Percentiles rank a stretch among this genome's conserved stretches.
Evolutionary conservation across 2,888 invertebrate genomes (phyloP).

Genomic region (Frankliniella fusca): DNA sequence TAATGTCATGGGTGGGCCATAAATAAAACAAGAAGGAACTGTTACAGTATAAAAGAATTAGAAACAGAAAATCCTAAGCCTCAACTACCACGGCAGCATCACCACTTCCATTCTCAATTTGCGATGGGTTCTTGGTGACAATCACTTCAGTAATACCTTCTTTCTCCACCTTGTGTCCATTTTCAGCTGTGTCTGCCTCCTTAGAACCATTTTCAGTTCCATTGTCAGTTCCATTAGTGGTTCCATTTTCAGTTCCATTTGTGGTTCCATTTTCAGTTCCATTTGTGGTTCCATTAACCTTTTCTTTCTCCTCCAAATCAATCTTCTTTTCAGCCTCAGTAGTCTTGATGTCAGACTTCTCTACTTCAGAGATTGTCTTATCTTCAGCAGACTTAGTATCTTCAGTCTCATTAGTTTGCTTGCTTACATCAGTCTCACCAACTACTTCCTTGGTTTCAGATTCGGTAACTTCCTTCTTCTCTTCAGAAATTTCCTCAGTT

Average conservation of each 20-base stretch:
- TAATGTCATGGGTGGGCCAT: conserved; percentile 21
- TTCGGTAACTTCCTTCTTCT: conserved; percentile 33
- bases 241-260: neutral
- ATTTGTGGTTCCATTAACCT: neutral
- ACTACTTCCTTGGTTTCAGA: conserved; percentile 33
- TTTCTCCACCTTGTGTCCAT: neutral
- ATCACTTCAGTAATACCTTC: neutral
- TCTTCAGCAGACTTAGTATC: conserved; percentile 38
- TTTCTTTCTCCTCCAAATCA: neutral
- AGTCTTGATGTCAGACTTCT: conserved; percentile 37
- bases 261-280: neutral
- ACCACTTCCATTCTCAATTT: conserved; percentile 2
- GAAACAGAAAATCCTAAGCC: neutral
- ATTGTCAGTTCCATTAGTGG: neutral
- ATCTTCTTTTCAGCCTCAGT: conserved; percentile 35
- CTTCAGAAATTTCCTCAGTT: conserved; percentile 48
- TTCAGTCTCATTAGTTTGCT: conserved; percentile 22
- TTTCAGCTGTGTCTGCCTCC: neutral
- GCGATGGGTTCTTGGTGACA: neutral
- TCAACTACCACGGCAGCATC: neutral
- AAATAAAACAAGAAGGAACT: neutral
- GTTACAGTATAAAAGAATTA: neutral
- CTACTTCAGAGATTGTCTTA: conserved; percentile 38
- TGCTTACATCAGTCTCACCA: conserved; percentile 28
- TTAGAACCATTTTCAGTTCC: neutral